These are phyloP conservation scores for Staurois parvus DNA, from an alignment of 2,797 vertebrate species.

Conservation along the genomic window DNA sequence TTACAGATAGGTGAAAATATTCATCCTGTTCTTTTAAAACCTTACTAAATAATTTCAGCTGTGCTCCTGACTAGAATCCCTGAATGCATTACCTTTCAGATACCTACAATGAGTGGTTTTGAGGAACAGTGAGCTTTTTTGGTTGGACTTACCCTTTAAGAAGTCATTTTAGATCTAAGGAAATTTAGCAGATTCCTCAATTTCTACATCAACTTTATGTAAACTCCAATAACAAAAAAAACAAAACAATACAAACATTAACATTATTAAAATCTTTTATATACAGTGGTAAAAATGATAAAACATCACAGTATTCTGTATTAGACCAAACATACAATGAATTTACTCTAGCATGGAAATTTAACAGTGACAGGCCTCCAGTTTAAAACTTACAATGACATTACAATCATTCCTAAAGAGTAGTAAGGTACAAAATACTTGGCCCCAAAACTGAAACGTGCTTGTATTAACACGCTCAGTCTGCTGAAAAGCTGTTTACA, in stretches of 20 bases:
- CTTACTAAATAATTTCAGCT: too few species aligned
- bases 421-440: neutral
- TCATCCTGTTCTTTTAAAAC: too few species aligned
- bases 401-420: slow-evolving; percentile 8
- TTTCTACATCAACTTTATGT: too few species aligned
- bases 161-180: too few species aligned
- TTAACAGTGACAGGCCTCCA: slow-evolving; percentile 34
- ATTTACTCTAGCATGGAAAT: slow-evolving; percentile 23
- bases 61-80: too few species aligned
- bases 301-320: slow-evolving; percentile 50
- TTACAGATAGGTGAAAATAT: too few species aligned
- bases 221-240: neutral
- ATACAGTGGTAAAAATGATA: slow-evolving; percentile 38
- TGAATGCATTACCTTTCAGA: too few species aligned
- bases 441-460: neutral
- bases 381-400: slow-evolving; percentile 29
- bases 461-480: neutral
- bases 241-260: neutral
- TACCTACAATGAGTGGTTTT: too few species aligned
- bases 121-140: too few species aligned
- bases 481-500: too few species aligned
- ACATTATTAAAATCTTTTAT: slow-evolving; percentile 52
- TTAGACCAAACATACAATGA: slow-evolving; percentile 34
- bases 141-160: too few species aligned
- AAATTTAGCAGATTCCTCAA: too few species aligned